Base-by-base conservation (phyloP, 2,888 invertebrate species). In the Chrysotoxum bicinctum region DNA sequence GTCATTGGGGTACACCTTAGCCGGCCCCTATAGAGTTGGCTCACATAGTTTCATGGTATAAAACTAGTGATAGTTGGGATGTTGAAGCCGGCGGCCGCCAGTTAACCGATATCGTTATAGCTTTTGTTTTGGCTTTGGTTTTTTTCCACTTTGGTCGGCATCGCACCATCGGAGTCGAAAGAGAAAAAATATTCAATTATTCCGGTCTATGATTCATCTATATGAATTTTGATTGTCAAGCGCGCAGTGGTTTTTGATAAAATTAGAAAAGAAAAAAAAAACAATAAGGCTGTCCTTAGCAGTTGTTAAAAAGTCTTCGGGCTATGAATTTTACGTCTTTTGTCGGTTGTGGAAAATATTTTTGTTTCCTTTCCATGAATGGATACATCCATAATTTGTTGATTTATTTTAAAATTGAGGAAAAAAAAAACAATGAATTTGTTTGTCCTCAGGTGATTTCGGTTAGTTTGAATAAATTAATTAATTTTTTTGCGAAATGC, bases 161-260 rank as follows among this genome's bases (percentile, higher is more conserved):
- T 26, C 35, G 26, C 19, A 10, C 14, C 0, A 37, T 16, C 26
- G 23, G 37, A 73, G 26, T 37, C 48, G 12, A 35, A 48, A 43
- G 21, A 56, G n/a, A 45, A 48, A 21, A 70, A 58, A 52, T 66
- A 75, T 50, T 75, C 79, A 70, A 84, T 80, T 75, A 72, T 72
- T 66, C 74, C 80, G 62, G 75, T 70, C 64, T 75, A 69, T 84
- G 74, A 80, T 79, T 84, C 75, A 80, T 56, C 60, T 64, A 45
- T 66, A 48, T 50, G 7, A 72, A 58, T 58, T 64, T 75, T 62
- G 58, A 54, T 54, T 60, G 30, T 62, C 52, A 64, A 70, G 70
- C 77, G 56, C 56, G 58, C 72, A 45, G 30, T 4, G 19, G 37
- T 37, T 21, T 58, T 58, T 58, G 35, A 58, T 50, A 8, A 58